Evolutionary conservation across 2,797 vertebrate genomes (phyloP).

Genomic region (Paguma larvata): DNA sequence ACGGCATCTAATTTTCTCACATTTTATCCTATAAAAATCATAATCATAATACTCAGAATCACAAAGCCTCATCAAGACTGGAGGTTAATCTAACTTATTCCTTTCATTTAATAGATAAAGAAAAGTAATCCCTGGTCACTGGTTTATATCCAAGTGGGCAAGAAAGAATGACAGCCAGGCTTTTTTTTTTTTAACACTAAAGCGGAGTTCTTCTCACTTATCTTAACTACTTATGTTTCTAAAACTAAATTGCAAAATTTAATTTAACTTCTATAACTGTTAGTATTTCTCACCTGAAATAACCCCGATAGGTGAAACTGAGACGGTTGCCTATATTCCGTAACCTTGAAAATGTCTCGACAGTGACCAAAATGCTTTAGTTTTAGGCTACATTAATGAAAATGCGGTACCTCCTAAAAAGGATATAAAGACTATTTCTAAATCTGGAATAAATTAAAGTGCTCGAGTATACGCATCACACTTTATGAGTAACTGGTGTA

Average conservation of each 20-base stretch:
- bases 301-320: neutral
- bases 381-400: slow-evolving; percentile 25
- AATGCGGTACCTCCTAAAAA: neutral
- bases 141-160: neutral
- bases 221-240: slow-evolving; percentile 11
- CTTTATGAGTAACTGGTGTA: slow-evolving; percentile 1
- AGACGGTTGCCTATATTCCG: neutral
- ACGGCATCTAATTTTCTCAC: slow-evolving; percentile 20
- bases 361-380: neutral
- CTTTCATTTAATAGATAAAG: neutral
- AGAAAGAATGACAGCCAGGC: neutral
- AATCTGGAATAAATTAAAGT: slow-evolving; percentile 21
- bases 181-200: neutral
- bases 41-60: slow-evolving; percentile 55
- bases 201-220: neutral
- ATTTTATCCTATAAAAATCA: slow-evolving; percentile 60
- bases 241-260: neutral
- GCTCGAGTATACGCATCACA: neutral
- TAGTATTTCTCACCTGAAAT: neutral
- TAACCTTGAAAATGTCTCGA: slow-evolving; percentile 54
- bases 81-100: neutral
- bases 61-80: neutral
- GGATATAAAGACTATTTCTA: slow-evolving; percentile 22
- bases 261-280: neutral
- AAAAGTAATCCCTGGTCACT: neutral